Evolutionary conservation across 2,888 invertebrate genomes (phyloP).

Genomic region (Cheilosia grossa): DNA sequence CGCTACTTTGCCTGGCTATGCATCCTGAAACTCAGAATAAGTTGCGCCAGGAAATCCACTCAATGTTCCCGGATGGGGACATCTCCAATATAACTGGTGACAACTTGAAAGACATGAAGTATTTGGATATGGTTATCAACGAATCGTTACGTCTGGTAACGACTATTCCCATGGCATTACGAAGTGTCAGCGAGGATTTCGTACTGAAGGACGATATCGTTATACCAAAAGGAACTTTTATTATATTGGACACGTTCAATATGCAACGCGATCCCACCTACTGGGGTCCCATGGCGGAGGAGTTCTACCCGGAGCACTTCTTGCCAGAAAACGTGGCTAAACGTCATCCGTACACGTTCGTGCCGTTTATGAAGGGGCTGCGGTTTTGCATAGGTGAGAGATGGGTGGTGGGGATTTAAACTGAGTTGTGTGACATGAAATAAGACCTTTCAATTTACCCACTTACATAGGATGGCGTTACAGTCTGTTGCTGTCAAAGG

Average conservation of each 20-base stretch:
- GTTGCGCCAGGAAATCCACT: slow-evolving; percentile 79
- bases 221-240: slow-evolving; percentile 80
- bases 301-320: slow-evolving; percentile 81
- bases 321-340: slow-evolving; percentile 57
- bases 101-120: slow-evolving; percentile 80
- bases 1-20: slow-evolving; percentile 80
- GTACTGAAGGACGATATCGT: slow-evolving; percentile 76
- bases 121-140: slow-evolving; percentile 81
- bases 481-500: slow-evolving; percentile 80
- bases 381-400: slow-evolving; percentile 80
- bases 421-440: slow-evolving; percentile 3
- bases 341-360: slow-evolving; percentile 80
- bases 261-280: slow-evolving; percentile 80
- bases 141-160: slow-evolving; percentile 81
- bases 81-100: slow-evolving; percentile 77
- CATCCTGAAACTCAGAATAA: slow-evolving; percentile 78
- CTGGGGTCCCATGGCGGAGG: slow-evolving; percentile 80
- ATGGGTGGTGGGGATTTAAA: neutral
- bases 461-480: slow-evolving; percentile 80
- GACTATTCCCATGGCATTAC: slow-evolving; percentile 81
- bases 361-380: slow-evolving; percentile 81
- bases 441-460: slow-evolving; percentile 7
- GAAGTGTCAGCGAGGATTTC: slow-evolving; percentile 80
- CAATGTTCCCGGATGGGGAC: slow-evolving; percentile 76
- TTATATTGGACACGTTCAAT: slow-evolving; percentile 80